These are phyloP conservation scores for Doris montereyensis DNA, from an alignment of 2,888 invertebrate genomes.

Conservation along the genomic window DNA sequence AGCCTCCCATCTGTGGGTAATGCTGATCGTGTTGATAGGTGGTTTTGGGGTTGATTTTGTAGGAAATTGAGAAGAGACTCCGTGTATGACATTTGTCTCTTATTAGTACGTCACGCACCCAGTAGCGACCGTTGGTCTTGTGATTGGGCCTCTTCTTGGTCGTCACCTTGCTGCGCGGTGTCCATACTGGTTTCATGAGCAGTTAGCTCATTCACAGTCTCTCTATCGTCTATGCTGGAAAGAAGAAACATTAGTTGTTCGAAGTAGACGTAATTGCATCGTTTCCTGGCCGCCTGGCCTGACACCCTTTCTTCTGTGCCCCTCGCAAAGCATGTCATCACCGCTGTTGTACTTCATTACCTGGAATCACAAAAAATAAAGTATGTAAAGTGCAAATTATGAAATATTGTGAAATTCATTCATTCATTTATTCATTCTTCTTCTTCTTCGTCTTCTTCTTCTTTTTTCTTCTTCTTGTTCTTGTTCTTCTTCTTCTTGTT, in stretches of 20 bases:
- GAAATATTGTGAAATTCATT: neutral
- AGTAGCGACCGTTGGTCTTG: neutral
- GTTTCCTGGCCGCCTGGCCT: neutral
- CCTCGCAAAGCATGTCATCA: too few relatives aligned
- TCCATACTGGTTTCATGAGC: neutral
- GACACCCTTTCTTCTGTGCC: neutral
- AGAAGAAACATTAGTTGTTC: constrained; percentile 6
- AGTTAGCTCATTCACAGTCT: neutral
- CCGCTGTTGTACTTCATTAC: neutral
- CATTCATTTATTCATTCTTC: too few relatives aligned
- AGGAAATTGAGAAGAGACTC: constrained; percentile 4
- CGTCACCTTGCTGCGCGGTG: neutral
- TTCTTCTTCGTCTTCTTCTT: too few relatives aligned
- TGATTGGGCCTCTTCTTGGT: neutral
- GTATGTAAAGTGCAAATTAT: neutral
- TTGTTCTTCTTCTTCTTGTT: neutral
- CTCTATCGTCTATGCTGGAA: neutral
- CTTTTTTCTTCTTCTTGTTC: neutral
- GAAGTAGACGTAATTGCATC: constrained; percentile 8
- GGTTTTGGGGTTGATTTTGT: constrained; percentile 13
- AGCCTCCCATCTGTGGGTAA: too few relatives aligned
- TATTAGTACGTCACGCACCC: constrained; percentile 1
- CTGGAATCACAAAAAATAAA: constrained; percentile 10
- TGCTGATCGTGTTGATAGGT: too few relatives aligned
- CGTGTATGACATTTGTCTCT: neutral